These are phyloP conservation scores for Sphecodes monilicornis DNA, from an alignment of 2,888 invertebrate genomes.

Conservation along the genomic window DNA sequence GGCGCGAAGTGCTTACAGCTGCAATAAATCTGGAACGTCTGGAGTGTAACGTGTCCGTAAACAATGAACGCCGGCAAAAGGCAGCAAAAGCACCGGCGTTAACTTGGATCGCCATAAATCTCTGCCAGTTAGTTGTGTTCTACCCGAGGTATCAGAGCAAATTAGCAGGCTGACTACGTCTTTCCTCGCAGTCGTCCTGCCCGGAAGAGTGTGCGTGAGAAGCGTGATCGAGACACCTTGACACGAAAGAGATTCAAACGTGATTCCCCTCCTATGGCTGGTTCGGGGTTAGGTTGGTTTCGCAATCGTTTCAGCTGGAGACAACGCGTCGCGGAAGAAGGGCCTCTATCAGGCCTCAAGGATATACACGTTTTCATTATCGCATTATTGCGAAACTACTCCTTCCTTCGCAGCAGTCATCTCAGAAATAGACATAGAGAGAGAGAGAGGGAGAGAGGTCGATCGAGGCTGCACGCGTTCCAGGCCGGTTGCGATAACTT, in stretches of 20 bases:
- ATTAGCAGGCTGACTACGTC: slow-evolving; percentile 14
- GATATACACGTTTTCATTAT: slow-evolving; percentile 32
- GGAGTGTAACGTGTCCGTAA: neutral
- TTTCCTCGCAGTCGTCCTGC: neutral
- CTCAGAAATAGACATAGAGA: slow-evolving; percentile 4
- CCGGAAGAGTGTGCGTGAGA: slow-evolving; percentile 22
- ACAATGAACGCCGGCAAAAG: slow-evolving; percentile 4
- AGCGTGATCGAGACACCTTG: slow-evolving; percentile 13
- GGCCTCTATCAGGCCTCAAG: slow-evolving; percentile 3
- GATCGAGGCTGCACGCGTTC: slow-evolving; percentile 10
- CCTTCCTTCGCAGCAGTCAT: neutral
- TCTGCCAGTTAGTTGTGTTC: slow-evolving; percentile 1
- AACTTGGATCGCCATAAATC: slow-evolving; percentile 4
- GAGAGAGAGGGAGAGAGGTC: neutral
- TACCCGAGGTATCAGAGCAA: neutral
- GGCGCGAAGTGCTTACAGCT: neutral
- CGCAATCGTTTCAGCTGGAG: neutral
- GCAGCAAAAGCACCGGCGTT: neutral
- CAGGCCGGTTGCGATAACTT: neutral
- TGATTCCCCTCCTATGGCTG: neutral
- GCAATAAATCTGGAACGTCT: slow-evolving; percentile 8
- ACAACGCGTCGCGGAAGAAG: neutral
- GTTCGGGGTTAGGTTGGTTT: neutral
- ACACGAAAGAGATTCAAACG: slow-evolving; percentile 9
- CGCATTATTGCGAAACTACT: neutral